Conservation (phyloP, 2,113 vertebrate genomes). For the Chloebia gouldiae region DNA sequence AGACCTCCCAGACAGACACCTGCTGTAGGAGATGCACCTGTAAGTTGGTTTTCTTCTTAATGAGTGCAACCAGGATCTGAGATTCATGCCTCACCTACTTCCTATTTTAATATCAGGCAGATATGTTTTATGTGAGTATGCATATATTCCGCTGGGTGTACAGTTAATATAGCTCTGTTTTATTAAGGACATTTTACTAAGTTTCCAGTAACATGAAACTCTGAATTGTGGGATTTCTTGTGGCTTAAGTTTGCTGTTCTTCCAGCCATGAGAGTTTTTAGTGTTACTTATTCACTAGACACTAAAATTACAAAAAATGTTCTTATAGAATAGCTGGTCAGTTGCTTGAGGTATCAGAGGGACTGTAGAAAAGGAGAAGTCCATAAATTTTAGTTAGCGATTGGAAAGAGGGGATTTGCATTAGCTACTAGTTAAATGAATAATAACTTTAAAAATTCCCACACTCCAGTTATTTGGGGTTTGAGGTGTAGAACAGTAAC, state of each 20-base stretch:
- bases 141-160: background rate
- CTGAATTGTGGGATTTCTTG: accelerated
- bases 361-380: background rate
- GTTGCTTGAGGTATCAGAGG: background rate
- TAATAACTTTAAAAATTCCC: background rate
- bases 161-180: background rate
- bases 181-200: background rate
- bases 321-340: background rate
- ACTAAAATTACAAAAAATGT: background rate
- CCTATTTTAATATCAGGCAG: background rate
- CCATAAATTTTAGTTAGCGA: background rate
- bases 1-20: slow-evolving; percentile 76
- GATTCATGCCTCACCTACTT: background rate
- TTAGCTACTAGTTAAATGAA: background rate
- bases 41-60: slow-evolving; percentile 63
- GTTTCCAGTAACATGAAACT: background rate
- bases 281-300: background rate
- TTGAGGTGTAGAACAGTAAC: background rate
- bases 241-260: background rate
- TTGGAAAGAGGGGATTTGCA: background rate
- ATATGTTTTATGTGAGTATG: background rate
- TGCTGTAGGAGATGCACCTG: slow-evolving; percentile 53
- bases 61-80: background rate
- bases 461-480: background rate
- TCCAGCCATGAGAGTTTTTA: background rate